A percentile compares a stretch with the other conserved stretches of the same genome.
Evolutionary conservation across 37 sponge, comb jelly and placozoan genomes (phyloP).

Genomic region (Oscarella lobularis): DNA sequence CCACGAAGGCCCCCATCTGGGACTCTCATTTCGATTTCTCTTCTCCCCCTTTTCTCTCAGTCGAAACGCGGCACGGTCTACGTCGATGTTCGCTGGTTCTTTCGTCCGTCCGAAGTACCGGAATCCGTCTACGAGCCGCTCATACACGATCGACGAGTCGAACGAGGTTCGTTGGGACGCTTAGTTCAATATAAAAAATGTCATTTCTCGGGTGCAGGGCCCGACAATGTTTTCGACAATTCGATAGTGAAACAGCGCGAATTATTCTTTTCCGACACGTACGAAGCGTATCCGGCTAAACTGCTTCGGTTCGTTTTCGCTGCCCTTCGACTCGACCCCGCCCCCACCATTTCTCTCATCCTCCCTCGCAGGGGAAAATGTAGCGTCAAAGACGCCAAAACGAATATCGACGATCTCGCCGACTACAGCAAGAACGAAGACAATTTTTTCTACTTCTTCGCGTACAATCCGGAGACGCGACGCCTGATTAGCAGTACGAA

Average conservation of each 20-base stretch:
- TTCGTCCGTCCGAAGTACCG: constrained; percentile 52
- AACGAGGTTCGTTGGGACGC: neutral
- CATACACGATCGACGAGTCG: constrained; percentile 43
- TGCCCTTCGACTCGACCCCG: too few species aligned
- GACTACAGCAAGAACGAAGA: constrained; percentile 14
- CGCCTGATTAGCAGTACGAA: neutral
- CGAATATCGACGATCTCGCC: constrained; percentile 4
- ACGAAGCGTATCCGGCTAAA: constrained; percentile 60
- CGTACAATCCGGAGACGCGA: constrained; percentile 74
- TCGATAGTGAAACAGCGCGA: constrained; percentile 37
- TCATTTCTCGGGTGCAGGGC: neutral
- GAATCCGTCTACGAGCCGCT: constrained; percentile 48
- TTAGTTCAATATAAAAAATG: neutral
- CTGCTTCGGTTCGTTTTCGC: constrained; percentile 37
- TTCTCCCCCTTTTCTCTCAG: too few species aligned
- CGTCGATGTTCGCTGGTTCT: constrained; percentile 69
- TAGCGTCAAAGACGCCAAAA: constrained; percentile 24
- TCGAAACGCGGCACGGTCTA: constrained; percentile 32
- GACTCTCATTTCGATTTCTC: too few species aligned
- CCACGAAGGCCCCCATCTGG: too few species aligned
- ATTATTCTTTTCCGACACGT: constrained; percentile 58
- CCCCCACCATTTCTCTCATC: too few species aligned
- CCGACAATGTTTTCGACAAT: neutral
- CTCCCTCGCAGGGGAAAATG: constrained; percentile 45
- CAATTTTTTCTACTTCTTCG: constrained; percentile 45